Evolutionary conservation across 2,113 vertebrate genomes (phyloP), one percentile per base, ranked within the genome.

Genomic region (Eulacestoma nigropectus): DNA sequence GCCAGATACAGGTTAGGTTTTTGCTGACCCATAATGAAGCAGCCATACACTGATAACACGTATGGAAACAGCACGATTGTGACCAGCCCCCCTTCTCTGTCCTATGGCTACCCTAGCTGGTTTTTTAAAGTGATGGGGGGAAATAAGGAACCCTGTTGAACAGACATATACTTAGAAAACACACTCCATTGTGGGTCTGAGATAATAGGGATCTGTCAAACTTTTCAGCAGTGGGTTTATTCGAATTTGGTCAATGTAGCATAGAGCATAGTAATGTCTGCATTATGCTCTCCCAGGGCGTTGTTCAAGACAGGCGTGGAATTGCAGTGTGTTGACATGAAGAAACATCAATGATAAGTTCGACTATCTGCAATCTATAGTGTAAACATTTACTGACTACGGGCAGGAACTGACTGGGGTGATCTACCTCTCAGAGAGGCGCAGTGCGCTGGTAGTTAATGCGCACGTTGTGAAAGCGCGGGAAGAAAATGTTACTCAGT

Each of bases 391-490:
- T 62, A 27, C 37, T 41, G 78, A 12, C 32, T 26, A 7, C 0
- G 3, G 56, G 16, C n/a, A 84, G 68, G 67, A 68, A 13, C 7
- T 39, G 35, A 30, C 25, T 44, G 27, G 11, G 18, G 16, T 16
- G 32, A 86, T 11, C 26, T 10, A 8, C 12, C 33, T 52, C 59
- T 46, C n/a, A 13, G 30, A 53, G 33, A 74, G 20, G 42, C 8
- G 14, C 30, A 30, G 33, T 0, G 21, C 10, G n/a, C 32, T 29
- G 17, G 29, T 8, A 62, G 32, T 4, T 32, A 46, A 9, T 3
- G 22, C 0, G 0, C 4, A 19, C 0, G 0, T 6, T 4, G 1
- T 3, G n/a, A n/a, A 50, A 46, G 42, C 44, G 41, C 0, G 1
- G 32, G 32, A 64, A 68, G 16, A 59, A 42, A 88, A 88, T 1